Conservation (phyloP, 2,888 invertebrate species). For the Andrena haemorrhoa region DNA sequence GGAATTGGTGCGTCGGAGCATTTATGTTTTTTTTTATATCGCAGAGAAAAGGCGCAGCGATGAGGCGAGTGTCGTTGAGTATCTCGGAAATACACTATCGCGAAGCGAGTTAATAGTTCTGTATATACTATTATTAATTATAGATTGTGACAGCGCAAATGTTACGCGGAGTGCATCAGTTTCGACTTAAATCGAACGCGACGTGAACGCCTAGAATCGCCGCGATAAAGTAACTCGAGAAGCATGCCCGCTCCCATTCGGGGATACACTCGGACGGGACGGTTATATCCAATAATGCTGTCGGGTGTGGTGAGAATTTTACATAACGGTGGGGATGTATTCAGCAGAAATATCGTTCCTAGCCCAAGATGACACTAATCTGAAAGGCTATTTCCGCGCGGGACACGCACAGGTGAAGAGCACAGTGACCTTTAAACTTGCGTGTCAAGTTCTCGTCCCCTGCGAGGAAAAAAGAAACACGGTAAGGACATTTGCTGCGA, state of each 20-base stretch:
- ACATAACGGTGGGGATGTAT: conserved; percentile 69
- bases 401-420: conserved; percentile 46
- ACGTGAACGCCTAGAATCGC: not conserved
- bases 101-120: not conserved
- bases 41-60: not conserved
- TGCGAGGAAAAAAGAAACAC: conserved; percentile 54
- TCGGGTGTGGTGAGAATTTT: conserved; percentile 60
- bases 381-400: conserved; percentile 60
- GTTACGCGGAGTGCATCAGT: too few species aligned
- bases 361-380: conserved; percentile 61
- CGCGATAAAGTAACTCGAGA: not conserved
- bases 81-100: not conserved
- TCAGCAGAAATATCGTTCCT: conserved; percentile 65
- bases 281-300: conserved; percentile 35
- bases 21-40: not conserved
- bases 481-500: conserved; percentile 62
- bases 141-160: too few species aligned
- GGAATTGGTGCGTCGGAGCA: not conserved
- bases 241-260: not conserved
- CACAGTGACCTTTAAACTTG: conserved; percentile 61
- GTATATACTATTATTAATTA: too few species aligned
- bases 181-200: too few species aligned
- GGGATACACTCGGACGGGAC: not conserved
- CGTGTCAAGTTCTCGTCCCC: conserved; percentile 55
- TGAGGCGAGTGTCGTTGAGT: not conserved